Evolutionary conservation across 2,113 vertebrate species (phyloP), one percentile per base, ranked within the genome.

Genomic region (Ellobius talpinus): DNA sequence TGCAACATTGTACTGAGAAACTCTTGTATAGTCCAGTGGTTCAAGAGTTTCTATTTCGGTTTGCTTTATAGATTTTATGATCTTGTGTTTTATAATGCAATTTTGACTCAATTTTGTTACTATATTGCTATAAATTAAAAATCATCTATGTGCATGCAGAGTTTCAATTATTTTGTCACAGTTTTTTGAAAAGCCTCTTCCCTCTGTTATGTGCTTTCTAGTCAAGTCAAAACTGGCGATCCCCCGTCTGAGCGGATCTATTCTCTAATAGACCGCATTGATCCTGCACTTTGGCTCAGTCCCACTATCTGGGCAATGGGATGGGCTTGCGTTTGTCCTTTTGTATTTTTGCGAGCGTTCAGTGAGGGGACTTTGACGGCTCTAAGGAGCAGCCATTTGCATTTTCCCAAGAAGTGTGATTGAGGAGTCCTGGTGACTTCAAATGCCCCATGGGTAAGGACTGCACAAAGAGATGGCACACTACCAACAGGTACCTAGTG

Each of bases 91-190:
- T 77, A 36, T 8, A 2, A 90, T 90, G 78, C 63, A 68, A 52
- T 87, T 94, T 58, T 91, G 13, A n/a, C 19, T 93, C 87, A 26
- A 58, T 42, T 93, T 91, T 72, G 87, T 11, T 63, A 36, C 39
- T 7, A 9, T 17, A 10, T 88, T 33, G 55, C 1, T 73, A 45
- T 39, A 5, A 23, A 61, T 84, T n/a, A 17, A 16, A 12, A 16
- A 82, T 84, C 31, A 16, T 39, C 61, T 58, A 52, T 89, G 73
- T 91, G 7, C 45, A 58, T 42, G 0, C 81, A 45, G 24, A 63
- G 26, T 52, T 81, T 33, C 5, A 47, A 31, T 42, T 89, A 68
- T 89, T 47, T 47, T 13, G 3, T 39, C 23, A 74, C 16, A 17
- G 23, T 66, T 87, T 77, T 86, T 68, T n/a, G 3, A 26, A 47